Percentiles rank a stretch among this genome's conserved stretches.
Evolutionary conservation across 2,797 vertebrate genomes (phyloP).

Genomic region (Galaxias olidus): DNA sequence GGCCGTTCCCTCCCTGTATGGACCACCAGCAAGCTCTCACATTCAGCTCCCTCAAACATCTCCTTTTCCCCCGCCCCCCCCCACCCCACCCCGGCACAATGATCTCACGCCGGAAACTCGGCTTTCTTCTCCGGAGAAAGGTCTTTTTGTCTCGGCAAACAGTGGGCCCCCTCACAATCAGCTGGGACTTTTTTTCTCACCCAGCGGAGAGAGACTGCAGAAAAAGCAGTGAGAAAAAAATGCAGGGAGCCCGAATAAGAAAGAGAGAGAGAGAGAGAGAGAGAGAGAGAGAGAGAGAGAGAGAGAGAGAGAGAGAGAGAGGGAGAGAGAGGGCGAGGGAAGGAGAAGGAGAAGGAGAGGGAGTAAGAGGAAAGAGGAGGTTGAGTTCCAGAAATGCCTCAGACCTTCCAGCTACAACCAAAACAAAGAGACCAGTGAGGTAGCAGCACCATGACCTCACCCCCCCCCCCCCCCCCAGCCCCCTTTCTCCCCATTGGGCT

Average conservation of each 20-base stretch:
- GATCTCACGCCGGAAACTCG: conserved; percentile 78
- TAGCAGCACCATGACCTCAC: conserved; percentile 74
- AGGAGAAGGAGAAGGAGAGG: conserved; percentile 22
- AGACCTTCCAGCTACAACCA: conserved; percentile 63
- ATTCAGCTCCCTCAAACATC: conserved; percentile 30
- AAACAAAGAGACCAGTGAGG: conserved; percentile 77
- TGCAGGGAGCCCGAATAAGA: conserved; percentile 10
- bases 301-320: conserved; percentile 29
- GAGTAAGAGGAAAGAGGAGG: conserved; percentile 28
- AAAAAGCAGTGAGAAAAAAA: conserved; percentile 29
- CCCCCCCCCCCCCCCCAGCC: background rate
- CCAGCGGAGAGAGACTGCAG: too few species aligned
- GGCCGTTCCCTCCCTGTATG: conserved; percentile 8
- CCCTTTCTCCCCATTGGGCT: conserved; percentile 62
- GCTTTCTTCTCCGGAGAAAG: conserved; percentile 68
- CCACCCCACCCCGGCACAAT: conserved; percentile 68
- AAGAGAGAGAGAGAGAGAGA: conserved; percentile 17
- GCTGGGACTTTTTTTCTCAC: conserved; percentile 69
- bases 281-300: conserved; percentile 41
- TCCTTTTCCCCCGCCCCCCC: conserved; percentile 50
- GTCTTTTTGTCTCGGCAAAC: conserved; percentile 73
- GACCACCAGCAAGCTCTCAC: conserved; percentile 26
- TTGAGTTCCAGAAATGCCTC: conserved; percentile 65
- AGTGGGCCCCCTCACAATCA: conserved; percentile 75
- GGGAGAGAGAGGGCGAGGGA: conserved; percentile 9